Conservation (phyloP, 2,888 invertebrate genomes). For the Coelopa pilipes region DNA sequence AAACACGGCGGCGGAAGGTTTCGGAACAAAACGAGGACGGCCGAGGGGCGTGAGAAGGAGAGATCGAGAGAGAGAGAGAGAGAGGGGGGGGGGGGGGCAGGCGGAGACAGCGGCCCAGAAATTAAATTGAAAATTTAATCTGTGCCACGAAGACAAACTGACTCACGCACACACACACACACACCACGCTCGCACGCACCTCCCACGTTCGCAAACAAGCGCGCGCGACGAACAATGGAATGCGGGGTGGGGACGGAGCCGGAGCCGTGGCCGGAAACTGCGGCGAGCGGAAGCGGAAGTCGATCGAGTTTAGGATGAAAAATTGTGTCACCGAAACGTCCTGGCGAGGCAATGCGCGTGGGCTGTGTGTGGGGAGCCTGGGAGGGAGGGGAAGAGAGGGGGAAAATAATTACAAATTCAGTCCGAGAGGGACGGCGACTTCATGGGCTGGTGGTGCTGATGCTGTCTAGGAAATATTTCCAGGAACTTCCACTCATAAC, state of each 20-base stretch:
- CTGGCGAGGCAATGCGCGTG: background rate
- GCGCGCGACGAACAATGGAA: slow-evolving; percentile 6
- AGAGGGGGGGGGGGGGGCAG: background rate
- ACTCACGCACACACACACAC: slow-evolving; percentile 2
- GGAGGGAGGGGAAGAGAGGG: background rate
- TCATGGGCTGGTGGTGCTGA: too few species aligned
- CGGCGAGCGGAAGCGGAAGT: slow-evolving; percentile 7
- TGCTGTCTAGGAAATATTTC: too few species aligned
- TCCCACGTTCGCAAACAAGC: background rate
- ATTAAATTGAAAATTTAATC: slow-evolving; percentile 19
- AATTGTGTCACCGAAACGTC: slow-evolving; percentile 12
- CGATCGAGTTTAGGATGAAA: slow-evolving; percentile 15
- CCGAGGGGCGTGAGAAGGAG: too few species aligned
- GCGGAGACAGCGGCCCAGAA: too few species aligned
- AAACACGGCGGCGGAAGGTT: background rate
- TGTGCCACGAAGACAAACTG: slow-evolving; percentile 15
- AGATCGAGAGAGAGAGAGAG: background rate
- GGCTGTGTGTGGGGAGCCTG: background rate
- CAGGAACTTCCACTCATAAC: too few species aligned
- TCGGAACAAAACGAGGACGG: background rate
- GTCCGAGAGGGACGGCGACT: background rate
- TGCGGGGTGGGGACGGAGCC: background rate
- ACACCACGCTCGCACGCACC: background rate
- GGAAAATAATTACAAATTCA: slow-evolving; percentile 2
- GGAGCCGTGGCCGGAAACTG: background rate